Base-by-base conservation (phyloP, 2,888 invertebrate species). In the Alcis repandata region DNA sequence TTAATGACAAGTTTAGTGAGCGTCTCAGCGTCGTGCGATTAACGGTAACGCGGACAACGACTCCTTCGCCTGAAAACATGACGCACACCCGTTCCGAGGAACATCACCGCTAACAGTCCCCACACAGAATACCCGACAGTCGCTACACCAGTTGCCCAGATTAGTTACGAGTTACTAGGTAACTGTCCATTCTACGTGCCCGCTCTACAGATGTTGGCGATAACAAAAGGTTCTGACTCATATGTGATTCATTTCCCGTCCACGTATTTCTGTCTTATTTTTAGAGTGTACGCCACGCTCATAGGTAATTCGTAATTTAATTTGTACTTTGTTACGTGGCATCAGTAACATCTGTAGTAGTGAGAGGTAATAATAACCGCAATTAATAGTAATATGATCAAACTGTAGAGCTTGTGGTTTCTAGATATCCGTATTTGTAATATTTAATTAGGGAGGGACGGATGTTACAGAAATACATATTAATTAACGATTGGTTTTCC, bases 1-100 rank as follows among this genome's bases (percentile, higher is more conserved):
- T 63, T 68, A 74, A 71, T 75, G 74, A 69, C 71, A 69, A 74
- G 70, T 69, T 68, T 63, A 69, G 59, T 61, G 67, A 67, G 70
- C 59, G 65, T 60, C 65, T 59, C 54, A 33, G 61, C 72, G 78
- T 74, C 67, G 71, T 69, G 71, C 73, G 78, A 75, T 68, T 92
- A 92, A 92, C 92, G 86, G 86, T 92, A 79, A 78, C 66, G 85
- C 87, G 91, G 90, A 81, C 92, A 89, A 82, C 91, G 92, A 91
- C 92, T 85, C 81, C 80, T 77, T 79, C 83, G 74, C 77, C 76
- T 77, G 74, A 83, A 84, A 88, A 86, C 82, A 81, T 91, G 91
- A 92, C 91, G 89, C 91, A 90, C 63, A 73, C 57, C 46, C 13
- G 41, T 86, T 85, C 80, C 76, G 80, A 83, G 84, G 86, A 87